These are phyloP conservation scores for Phrynosoma platyrhinos DNA, from an alignment of 2,113 vertebrate species.

Conservation along the genomic window DNA sequence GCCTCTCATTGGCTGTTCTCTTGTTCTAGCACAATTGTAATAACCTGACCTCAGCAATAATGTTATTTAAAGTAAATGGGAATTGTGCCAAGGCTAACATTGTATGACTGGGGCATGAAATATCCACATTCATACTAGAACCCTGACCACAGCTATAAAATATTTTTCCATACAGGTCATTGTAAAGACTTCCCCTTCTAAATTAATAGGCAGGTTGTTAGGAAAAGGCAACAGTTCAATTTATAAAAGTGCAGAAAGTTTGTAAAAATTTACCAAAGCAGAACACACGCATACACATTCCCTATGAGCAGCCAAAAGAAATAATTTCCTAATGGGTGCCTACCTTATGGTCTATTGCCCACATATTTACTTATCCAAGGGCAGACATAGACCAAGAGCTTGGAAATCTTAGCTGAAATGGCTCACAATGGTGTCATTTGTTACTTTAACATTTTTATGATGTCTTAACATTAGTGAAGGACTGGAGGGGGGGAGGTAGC, in stretches of 20 bases:
- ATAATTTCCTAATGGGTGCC: not conserved
- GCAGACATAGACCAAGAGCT: no score
- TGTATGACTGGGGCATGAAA: not conserved
- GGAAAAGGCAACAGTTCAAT: not conserved
- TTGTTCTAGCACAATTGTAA: not conserved
- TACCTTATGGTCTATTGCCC: not conserved
- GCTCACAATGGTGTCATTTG: no score
- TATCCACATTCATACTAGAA: constrained; percentile 6
- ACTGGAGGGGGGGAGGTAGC: no score
- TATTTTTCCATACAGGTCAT: not conserved
- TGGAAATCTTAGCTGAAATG: no score
- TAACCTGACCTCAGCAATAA: not conserved
- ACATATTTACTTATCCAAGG: not conserved
- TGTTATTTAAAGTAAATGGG: constrained; percentile 5
- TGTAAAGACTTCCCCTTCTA: constrained; percentile 3
- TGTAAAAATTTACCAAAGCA: not conserved
- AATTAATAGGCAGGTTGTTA: not conserved
- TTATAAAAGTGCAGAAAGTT: not conserved
- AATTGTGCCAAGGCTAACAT: not conserved
- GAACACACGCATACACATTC: not conserved
- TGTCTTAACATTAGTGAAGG: no score
- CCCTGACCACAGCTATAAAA: not conserved
- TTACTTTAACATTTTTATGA: no score
- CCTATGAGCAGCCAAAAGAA: not conserved
- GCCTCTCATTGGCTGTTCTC: not conserved